Conservation (phyloP, 2,888 invertebrate species). For the Drosophila niveifrons region DNA sequence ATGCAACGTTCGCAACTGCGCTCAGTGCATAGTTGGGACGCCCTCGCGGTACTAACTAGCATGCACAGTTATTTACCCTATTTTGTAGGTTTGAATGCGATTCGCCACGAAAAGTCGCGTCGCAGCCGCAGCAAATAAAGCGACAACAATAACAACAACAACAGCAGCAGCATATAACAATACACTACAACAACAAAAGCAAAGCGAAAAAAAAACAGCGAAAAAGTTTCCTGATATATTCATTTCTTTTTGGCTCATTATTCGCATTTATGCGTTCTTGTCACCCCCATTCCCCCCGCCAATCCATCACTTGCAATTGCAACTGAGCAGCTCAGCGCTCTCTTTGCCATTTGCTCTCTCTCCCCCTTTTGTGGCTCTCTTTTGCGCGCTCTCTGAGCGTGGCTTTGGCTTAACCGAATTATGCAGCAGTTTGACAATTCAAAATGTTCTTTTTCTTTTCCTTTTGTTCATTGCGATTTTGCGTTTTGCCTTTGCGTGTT, state of each 20-base stretch:
- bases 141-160: conserved; percentile 22
- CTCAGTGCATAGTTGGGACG: conserved; percentile 61
- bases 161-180: conserved; percentile 22
- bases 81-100: conserved; percentile 74
- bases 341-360: conserved; percentile 23
- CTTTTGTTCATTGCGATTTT: conserved; percentile 25
- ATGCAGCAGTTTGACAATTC: conserved; percentile 27
- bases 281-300: not conserved
- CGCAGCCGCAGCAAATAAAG: conserved; percentile 30
- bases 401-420: conserved; percentile 37
- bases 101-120: conserved; percentile 54
- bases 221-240: conserved; percentile 49
- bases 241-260: conserved; percentile 64
- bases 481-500: conserved; percentile 54
- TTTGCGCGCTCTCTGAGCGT: conserved; percentile 7
- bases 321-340: conserved; percentile 36
- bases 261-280: conserved; percentile 75
- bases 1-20: conserved; percentile 19
- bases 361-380: conserved; percentile 6
- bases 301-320: conserved; percentile 44
- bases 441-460: conserved; percentile 31
- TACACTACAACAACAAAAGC: conserved; percentile 2
- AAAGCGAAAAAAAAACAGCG: conserved; percentile 13
- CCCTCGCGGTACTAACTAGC: conserved; percentile 74
- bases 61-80: conserved; percentile 76